A percentile compares a stretch with the other conserved stretches of the same genome.
Evolutionary conservation across 2,797 vertebrate species (phyloP).

Genomic region (Buphagus erythrorhynchus): DNA sequence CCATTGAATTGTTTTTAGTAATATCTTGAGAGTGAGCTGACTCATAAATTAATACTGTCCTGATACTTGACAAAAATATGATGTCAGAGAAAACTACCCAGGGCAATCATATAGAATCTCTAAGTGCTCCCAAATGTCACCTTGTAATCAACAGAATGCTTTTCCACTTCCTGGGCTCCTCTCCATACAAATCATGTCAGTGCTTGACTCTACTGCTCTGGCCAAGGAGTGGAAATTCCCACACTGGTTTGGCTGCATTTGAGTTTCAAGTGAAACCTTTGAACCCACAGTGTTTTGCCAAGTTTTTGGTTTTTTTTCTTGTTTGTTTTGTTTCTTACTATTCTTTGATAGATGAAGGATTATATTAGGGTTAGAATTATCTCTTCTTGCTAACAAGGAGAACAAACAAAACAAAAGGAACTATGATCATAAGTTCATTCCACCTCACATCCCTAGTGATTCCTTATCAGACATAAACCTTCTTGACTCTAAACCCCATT

Average conservation of each 20-base stretch:
- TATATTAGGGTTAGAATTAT: neutral
- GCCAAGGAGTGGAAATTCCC: neutral
- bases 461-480: neutral
- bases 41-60: neutral
- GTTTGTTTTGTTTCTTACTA: neutral
- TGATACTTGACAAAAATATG: neutral
- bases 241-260: neutral
- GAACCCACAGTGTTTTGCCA: neutral
- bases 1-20: neutral
- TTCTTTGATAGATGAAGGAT: neutral
- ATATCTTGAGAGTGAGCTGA: neutral
- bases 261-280: neutral
- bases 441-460: neutral
- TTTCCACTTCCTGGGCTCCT: neutral
- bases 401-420: neutral
- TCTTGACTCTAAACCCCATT: neutral
- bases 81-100: neutral
- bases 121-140: neutral
- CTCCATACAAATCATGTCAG: neutral
- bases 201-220: neutral
- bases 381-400: neutral
- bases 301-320: accelerated
- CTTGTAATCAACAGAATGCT: neutral
- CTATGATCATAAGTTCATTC: neutral
- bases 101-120: constrained; percentile 7